These are phyloP conservation scores for Caenorhabditis inopinata DNA, from an alignment of 1,140 invertebrate genomes.

Conservation along the genomic window DNA sequence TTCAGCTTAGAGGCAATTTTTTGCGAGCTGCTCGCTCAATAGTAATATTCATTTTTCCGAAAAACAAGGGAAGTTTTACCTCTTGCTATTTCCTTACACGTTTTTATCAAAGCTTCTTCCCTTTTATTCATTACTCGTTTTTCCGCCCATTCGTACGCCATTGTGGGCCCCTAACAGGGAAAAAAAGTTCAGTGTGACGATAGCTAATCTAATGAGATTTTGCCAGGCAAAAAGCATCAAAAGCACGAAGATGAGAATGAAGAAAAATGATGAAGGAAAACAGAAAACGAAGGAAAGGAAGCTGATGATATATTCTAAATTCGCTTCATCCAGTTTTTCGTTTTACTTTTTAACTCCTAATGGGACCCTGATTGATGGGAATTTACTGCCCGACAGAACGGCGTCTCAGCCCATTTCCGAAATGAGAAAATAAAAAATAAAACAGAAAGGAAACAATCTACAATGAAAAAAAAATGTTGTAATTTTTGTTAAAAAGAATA, in stretches of 20 bases:
- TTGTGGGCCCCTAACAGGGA: not conserved
- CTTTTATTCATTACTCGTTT: not conserved
- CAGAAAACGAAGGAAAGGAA: not conserved
- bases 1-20: too few relatives aligned
- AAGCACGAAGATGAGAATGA: not conserved
- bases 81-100: too few relatives aligned
- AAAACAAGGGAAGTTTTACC: too few relatives aligned
- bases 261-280: not conserved
- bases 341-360: not conserved
- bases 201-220: constrained; percentile 33
- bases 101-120: too few relatives aligned
- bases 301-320: not conserved
- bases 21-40: too few relatives aligned
- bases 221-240: not conserved
- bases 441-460: not conserved
- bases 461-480: too few relatives aligned
- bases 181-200: constrained; percentile 5
- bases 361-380: not conserved
- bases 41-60: too few relatives aligned
- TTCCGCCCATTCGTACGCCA: not conserved
- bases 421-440: not conserved
- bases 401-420: not conserved
- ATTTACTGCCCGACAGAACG: not conserved
- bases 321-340: too few relatives aligned
- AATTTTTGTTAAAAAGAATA: too few relatives aligned